Base-by-base conservation (phyloP, 1,140 invertebrate genomes). In the Neotoxoptera formosana region DNA sequence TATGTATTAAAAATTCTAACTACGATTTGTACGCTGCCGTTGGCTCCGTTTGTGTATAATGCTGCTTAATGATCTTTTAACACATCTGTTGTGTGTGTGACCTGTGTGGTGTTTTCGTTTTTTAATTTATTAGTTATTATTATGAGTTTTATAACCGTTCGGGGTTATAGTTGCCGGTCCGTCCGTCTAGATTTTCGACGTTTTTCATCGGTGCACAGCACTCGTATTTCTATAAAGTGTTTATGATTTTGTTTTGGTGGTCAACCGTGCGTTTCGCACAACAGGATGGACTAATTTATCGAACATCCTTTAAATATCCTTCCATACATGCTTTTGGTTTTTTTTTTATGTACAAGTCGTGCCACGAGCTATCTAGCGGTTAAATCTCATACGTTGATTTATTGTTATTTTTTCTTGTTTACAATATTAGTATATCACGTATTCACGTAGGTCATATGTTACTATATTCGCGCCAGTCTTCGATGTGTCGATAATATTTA, bases 231-330 rank as follows among this genome's bases (percentile, higher is more conserved):
- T 89, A 81, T 81, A 86, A 48, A 89, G 87, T 89, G 34, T 56
- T 25, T 89, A 89, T 56, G 21, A 45, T 89, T 89, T 89, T 89
- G 51, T 89, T 89, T 60, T 45, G 88, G 30, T 51, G 48, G 34
- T 88, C 30, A 51, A 53, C 25, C 51, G 53, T 41, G 21, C 17
- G n/a, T 48, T 88, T 51, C 87, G 0, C 51, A 60, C 88, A 60
- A 90, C 88, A 90, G 88, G 53, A 90, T 45, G 53, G 20, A 60
- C 9, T 90, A 90, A 90, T 90, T 60, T 90, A 60, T 90, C 9
- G 21, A 89, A 53, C 88, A 30, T 90, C 87, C 51, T 89, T 89
- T 88, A 6, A 47, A 88, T 86, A 86, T 86, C 41, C 25, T 8
- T 47, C 45, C 76, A 83, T 83, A 83, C 34, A 23, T 36, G 7